Conservation (phyloP, 1,140 invertebrate species). For the Trissolcus basalis region DNA sequence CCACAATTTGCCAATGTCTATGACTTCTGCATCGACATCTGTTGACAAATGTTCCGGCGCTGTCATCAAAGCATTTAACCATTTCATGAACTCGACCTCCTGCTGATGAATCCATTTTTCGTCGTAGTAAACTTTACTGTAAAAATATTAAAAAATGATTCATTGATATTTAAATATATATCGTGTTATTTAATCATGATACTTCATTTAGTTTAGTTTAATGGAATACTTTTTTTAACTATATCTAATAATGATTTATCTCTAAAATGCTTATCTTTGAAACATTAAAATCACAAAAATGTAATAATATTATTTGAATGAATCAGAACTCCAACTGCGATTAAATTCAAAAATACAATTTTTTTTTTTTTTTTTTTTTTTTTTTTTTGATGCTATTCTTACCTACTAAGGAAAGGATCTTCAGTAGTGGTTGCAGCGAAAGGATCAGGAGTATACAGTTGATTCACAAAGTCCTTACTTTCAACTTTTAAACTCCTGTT, state of each 20-base stretch:
- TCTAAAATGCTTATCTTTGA: too few species aligned
- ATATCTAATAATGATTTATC: too few species aligned
- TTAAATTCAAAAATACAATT: too few species aligned
- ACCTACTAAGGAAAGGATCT: constrained; percentile 79
- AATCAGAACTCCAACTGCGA: too few species aligned
- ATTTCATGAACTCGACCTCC: constrained; percentile 88
- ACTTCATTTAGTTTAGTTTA: neutral
- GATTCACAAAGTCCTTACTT: constrained; percentile 63
- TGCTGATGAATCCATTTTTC: constrained; percentile 87
- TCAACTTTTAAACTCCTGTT: constrained; percentile 38
- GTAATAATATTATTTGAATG: too few species aligned
- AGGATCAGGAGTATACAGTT: constrained; percentile 77
- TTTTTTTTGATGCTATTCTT: neutral
- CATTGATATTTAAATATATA: neutral
- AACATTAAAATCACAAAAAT: neutral
- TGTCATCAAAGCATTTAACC: constrained; percentile 91
- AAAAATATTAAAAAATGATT: neutral
- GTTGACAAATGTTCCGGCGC: constrained; percentile 79
- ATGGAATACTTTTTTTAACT: too few species aligned
- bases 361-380: neutral
- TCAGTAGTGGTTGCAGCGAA: constrained; percentile 79
- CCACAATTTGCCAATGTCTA: constrained; percentile 86
- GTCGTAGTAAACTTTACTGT: constrained; percentile 83
- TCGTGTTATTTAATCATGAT: neutral
- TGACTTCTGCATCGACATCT: constrained; percentile 81